Evolutionary conservation across 2,797 vertebrate genomes (phyloP).

Genomic region (Euphonia xanthogaster): DNA sequence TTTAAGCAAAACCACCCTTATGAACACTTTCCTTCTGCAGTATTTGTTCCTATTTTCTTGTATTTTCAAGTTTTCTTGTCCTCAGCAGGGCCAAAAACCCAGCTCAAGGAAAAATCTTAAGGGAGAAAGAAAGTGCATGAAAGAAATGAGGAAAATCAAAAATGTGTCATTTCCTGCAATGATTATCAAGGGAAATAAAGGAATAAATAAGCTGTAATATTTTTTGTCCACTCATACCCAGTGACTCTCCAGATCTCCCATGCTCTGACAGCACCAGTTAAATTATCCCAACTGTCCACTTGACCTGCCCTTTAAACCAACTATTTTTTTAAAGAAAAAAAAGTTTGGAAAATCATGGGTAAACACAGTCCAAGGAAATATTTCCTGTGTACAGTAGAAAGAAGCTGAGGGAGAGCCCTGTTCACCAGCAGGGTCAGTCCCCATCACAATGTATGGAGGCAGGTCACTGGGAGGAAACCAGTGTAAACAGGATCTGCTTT

Average conservation of each 20-base stretch:
- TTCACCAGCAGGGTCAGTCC: neutral
- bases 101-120: neutral
- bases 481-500: conserved; percentile 37
- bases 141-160: neutral
- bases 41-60: neutral
- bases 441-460: neutral
- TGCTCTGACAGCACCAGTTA: neutral
- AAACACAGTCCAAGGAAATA: conserved; percentile 46
- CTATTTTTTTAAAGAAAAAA: neutral
- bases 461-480: neutral
- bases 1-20: neutral
- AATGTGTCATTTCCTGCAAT: neutral
- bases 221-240: neutral
- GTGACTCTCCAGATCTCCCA: neutral
- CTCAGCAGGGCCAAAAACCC: neutral
- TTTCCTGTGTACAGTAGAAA: conserved; percentile 52
- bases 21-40: neutral
- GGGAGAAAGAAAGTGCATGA: neutral
- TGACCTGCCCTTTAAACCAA: neutral
- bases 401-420: neutral
- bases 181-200: neutral
- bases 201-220: neutral
- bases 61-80: neutral
- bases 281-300: neutral
- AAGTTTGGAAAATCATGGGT: neutral